Percentiles rank a stretch among this genome's conserved stretches.
Evolutionary conservation across 2,113 vertebrate genomes (phyloP).

Genomic region (Pagrus major): DNA sequence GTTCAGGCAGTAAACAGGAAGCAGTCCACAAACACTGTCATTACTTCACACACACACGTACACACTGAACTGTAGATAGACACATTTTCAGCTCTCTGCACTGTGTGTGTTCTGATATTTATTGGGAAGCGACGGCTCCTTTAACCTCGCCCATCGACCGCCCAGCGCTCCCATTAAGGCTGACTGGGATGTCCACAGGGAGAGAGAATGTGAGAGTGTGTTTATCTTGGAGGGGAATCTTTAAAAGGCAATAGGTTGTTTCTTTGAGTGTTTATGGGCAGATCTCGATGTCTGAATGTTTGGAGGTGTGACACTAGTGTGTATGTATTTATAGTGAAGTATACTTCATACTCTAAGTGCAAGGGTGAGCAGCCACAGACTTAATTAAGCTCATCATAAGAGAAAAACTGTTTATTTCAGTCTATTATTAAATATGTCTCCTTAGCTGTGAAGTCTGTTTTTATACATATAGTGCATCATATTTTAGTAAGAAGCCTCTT

Average conservation of each 20-base stretch:
- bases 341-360: not conserved
- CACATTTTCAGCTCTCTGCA: not conserved
- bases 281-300: conserved; percentile 1
- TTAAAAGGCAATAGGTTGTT: conserved; percentile 40
- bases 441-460: not conserved
- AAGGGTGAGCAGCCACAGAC: not conserved
- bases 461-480: not conserved
- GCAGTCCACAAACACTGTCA: conserved; percentile 20
- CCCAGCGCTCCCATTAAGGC: conserved; percentile 71
- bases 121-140: conserved; percentile 82
- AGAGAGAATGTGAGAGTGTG: conserved; percentile 42
- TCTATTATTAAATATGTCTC: not conserved
- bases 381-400: not conserved
- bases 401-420: not conserved
- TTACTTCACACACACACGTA: conserved; percentile 28
- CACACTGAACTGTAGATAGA: conserved; percentile 15
- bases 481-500: not conserved
- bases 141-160: conserved; percentile 85
- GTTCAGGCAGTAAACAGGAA: conserved; percentile 49
- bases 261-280: conserved; percentile 26
- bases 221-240: conserved; percentile 72
- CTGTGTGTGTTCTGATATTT: conserved; percentile 76
- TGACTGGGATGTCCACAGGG: conserved; percentile 79
- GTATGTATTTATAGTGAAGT: not conserved
- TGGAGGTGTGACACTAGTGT: not conserved